These are phyloP conservation scores for Melinopterus prodromus DNA, from an alignment of 2,888 invertebrate genomes.

Conservation along the genomic window DNA sequence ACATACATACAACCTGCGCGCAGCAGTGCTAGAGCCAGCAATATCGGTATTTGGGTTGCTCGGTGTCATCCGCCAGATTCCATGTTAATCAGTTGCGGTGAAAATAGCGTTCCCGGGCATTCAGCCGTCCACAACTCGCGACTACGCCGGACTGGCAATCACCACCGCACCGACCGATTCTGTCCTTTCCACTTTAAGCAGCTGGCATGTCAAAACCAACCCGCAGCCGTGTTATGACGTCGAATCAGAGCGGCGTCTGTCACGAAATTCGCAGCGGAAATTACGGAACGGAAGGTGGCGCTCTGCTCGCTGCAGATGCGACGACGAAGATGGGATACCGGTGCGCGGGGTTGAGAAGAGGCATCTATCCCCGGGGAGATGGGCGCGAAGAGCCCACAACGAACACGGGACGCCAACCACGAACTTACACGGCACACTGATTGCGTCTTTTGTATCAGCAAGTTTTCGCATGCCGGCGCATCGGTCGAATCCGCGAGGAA, in stretches of 20 bases:
- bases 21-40: background rate
- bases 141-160: conserved; percentile 8
- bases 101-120: conserved; percentile 10
- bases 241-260: conserved; percentile 48
- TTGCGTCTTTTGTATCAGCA: conserved; percentile 46
- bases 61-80: conserved; percentile 23
- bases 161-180: background rate
- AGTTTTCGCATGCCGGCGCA: conserved; percentile 27
- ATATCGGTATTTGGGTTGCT: conserved; percentile 4
- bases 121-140: conserved; percentile 4
- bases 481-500: background rate
- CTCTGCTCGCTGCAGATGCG: conserved; percentile 35
- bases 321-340: background rate
- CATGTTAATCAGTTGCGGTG: conserved; percentile 16
- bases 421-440: conserved; percentile 42
- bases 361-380: conserved; percentile 39
- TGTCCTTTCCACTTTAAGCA: conserved; percentile 15
- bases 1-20: background rate
- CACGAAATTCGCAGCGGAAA: conserved; percentile 49
- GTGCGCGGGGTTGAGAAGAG: conserved; percentile 12
- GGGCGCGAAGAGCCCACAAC: conserved; percentile 41
- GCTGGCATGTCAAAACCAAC: conserved; percentile 35
- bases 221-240: conserved; percentile 45
- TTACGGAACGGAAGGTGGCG: conserved; percentile 47
- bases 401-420: conserved; percentile 37